Percentiles rank a stretch among this genome's conserved stretches.
Evolutionary conservation across 1,140 invertebrate species (phyloP).

Genomic region (Drosophila subobscura): DNA sequence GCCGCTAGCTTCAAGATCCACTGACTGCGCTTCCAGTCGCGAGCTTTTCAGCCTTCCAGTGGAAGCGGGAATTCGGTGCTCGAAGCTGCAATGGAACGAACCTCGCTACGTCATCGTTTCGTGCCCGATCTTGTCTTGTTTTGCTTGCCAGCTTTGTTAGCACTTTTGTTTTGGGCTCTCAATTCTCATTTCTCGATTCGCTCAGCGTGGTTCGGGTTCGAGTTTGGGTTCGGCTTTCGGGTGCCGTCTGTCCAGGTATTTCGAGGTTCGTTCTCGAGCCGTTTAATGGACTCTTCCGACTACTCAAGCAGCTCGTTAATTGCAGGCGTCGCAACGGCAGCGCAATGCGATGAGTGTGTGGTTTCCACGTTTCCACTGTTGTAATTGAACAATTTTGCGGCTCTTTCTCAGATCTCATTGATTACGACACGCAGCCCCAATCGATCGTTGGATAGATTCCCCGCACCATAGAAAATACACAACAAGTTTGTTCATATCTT

Average conservation of each 20-base stretch:
- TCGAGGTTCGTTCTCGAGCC: no score
- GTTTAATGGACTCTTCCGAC: conserved; percentile 59
- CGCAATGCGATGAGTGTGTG: conserved; percentile 67
- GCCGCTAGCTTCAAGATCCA: conserved; percentile 52
- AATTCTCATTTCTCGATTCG: conserved; percentile 69
- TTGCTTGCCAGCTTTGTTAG: conserved; percentile 64
- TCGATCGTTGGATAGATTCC: conserved; percentile 25
- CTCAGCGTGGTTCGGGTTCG: conserved; percentile 19
- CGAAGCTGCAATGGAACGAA: conserved; percentile 19
- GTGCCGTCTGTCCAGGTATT: conserved; percentile 4
- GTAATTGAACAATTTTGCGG: conserved; percentile 77
- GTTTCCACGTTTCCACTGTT: conserved; percentile 65
- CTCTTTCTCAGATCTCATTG: conserved; percentile 75
- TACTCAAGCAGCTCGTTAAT: conserved; percentile 59
- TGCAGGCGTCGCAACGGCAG: conserved; percentile 37
- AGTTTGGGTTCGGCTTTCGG: conserved; percentile 16
- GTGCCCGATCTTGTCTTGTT: conserved; percentile 66
- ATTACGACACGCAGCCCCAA: conserved; percentile 61
- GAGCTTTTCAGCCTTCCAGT: conserved; percentile 23
- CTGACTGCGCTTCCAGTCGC: not conserved
- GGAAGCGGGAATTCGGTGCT: conserved; percentile 9
- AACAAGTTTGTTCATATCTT: conserved; percentile 64
- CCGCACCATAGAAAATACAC: conserved; percentile 33
- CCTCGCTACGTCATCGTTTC: conserved; percentile 56
- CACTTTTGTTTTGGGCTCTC: conserved; percentile 75